Base-by-base conservation (phyloP, 2,113 vertebrate species). In the Gobio gobio region DNA sequence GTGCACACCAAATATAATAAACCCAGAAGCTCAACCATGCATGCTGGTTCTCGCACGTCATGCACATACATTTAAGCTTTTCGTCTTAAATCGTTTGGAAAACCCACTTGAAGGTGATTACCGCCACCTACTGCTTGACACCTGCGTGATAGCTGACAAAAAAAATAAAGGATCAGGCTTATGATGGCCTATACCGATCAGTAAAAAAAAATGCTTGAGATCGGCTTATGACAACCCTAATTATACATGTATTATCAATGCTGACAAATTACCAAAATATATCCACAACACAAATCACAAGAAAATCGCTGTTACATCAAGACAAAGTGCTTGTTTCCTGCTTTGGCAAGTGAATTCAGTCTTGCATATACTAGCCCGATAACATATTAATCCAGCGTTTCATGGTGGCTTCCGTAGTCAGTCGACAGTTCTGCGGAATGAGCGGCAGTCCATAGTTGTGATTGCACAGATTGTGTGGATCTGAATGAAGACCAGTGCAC, bases 391-490 rank as follows among this genome's bases (percentile, higher is more conserved):
- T 78, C 54, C 54, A 24, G 10, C 33, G 12, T 40, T 59, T 78
- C 49, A 33, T 56, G 49, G 14, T 10, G 8, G 20, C 14, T n/a
- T 20, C 77, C 16, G 10, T 40, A 63, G 58, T 61, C 36, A 43
- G 36, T 16, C 56, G 10, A 43, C 33, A 22, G 54, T 58, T 33
- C 26, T 54, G 8, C 26, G 36, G 24, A 76, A 22, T 77, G 74
- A 45, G 26, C 29, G 1, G 18, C 54, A 40, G 75, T 36, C 29
- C 10, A 5, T 59, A 59, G 33, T 14, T n/a, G 20, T 22, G 20
- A 43, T 43, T 58, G 54, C 59, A 78, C 76, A 78, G 76, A 78
- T 78, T 78, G 56, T 61, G 36, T 47, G 36, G 78, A 45, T 79
- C 59, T 63, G 78, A 58, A 81, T 22, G 61, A 51, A 51, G 18